These are phyloP conservation scores for Oxyruncus cristatus DNA, from an alignment of 2,113 vertebrate species.

Conservation along the genomic window DNA sequence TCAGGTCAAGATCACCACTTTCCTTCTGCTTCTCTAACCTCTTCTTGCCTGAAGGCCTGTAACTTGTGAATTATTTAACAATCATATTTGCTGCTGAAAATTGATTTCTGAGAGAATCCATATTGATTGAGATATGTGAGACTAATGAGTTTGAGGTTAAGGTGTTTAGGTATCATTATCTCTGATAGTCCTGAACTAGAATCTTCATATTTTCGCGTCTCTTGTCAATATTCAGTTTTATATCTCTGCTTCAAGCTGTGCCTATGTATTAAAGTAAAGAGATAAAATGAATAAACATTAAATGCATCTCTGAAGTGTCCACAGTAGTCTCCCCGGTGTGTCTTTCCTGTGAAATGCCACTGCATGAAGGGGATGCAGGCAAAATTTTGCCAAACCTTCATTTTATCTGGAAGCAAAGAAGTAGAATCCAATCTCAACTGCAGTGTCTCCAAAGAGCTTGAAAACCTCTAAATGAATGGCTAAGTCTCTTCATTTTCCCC, in stretches of 20 bases:
- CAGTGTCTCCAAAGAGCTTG: not conserved
- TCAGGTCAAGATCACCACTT: conserved; percentile 63
- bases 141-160: conserved; percentile 81
- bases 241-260: not conserved
- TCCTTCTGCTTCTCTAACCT: conserved; percentile 70
- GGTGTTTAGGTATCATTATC: conserved; percentile 71
- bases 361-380: not conserved
- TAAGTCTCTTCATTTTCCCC: not conserved
- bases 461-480: not conserved
- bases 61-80: conserved; percentile 84
- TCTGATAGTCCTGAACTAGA: conserved; percentile 55
- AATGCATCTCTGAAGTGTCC: not conserved
- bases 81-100: conserved; percentile 83
- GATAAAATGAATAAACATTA: not conserved
- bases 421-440: not conserved
- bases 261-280: not conserved
- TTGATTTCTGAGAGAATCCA: conserved; percentile 81
- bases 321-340: not conserved
- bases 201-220: conserved; percentile 38
- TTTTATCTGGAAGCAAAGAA: not conserved
- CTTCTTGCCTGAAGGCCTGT: conserved; percentile 72
- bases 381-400: not conserved
- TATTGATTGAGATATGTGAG: conserved; percentile 81
- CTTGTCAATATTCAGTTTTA: conserved; percentile 35
- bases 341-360: not conserved